phyloP scores from a whole-genome alignment of 2,797 vertebrate genomes.

The Cirrhinus molitorella region DNA sequence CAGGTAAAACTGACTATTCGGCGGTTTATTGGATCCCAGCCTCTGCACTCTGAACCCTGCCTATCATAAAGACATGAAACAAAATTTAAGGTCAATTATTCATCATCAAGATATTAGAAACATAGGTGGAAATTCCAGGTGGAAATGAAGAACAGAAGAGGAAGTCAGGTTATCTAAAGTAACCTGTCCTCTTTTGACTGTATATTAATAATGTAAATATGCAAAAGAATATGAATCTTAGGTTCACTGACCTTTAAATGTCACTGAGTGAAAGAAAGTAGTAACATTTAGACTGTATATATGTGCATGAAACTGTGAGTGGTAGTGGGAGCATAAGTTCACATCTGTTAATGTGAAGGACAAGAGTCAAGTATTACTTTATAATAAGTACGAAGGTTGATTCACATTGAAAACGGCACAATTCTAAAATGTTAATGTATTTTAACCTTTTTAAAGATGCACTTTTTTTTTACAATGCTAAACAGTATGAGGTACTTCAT shows the following conservation, averaged over 20 bases:
- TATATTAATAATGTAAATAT: neutral
- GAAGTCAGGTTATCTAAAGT: neutral
- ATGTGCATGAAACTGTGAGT: neutral
- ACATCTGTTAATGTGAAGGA: neutral
- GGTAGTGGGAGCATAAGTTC: neutral
- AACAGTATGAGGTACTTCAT: slow-evolving; percentile 3
- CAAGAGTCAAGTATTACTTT: slow-evolving; percentile 6
- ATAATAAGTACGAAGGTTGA: neutral
- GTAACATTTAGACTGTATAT: neutral
- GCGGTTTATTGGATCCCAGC: slow-evolving; percentile 57
- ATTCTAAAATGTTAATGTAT: neutral
- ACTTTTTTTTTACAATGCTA: neutral
- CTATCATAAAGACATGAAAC: neutral
- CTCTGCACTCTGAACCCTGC: slow-evolving; percentile 54
- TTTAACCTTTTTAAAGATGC: neutral
- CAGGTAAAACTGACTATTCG: slow-evolving; percentile 79
- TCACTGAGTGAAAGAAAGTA: neutral
- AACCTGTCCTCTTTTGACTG: neutral
- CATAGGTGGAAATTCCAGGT: neutral
- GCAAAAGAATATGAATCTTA: neutral
- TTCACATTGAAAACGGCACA: neutral
- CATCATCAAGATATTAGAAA: neutral
- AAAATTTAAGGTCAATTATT: neutral
- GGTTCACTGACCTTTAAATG: neutral
- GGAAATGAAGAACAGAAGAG: neutral